Conservation (phyloP, 2,888 invertebrate species). For the Rhimphoctona megacephalus region DNA sequence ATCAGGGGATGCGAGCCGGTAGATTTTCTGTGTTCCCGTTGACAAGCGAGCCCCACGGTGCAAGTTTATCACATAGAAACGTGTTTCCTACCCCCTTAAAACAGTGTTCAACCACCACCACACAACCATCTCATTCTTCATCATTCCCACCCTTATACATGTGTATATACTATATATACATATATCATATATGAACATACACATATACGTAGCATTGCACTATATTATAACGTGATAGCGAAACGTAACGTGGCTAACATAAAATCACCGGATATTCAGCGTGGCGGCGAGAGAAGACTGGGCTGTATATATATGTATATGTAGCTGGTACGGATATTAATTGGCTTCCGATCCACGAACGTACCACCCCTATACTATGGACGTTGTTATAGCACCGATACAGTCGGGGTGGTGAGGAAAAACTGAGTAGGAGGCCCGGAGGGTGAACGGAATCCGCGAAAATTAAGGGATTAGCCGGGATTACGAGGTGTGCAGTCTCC, state of each 20-base stretch:
- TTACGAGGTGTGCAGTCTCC: slow-evolving; percentile 72
- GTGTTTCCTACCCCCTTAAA: slow-evolving; percentile 53
- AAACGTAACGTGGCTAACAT: slow-evolving; percentile 55
- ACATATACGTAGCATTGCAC: slow-evolving; percentile 19
- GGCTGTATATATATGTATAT: background rate
- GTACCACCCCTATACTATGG: slow-evolving; percentile 66
- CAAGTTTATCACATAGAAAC: slow-evolving; percentile 78
- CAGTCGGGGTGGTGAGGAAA: slow-evolving; percentile 27
- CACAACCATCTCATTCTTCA: slow-evolving; percentile 38
- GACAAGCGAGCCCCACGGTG: slow-evolving; percentile 82
- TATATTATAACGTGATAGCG: slow-evolving; percentile 45
- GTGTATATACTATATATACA: background rate
- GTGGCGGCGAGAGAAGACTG: slow-evolving; percentile 58
- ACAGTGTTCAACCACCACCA: slow-evolving; percentile 32
- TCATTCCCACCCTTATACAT: slow-evolving; percentile 33
- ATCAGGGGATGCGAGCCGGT: slow-evolving; percentile 50
- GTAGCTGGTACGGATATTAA: slow-evolving; percentile 76
- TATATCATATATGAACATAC: background rate
- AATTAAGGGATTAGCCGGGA: slow-evolving; percentile 80
- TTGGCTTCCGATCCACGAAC: slow-evolving; percentile 81
- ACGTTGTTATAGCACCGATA: slow-evolving; percentile 63
- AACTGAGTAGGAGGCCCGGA: slow-evolving; percentile 24
- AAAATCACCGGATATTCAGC: slow-evolving; percentile 71
- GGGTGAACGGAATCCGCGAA: slow-evolving; percentile 76
- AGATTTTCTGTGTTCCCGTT: slow-evolving; percentile 68